Conservation (phyloP, 2,113 vertebrate species). For the Panthera tigris region DNA sequence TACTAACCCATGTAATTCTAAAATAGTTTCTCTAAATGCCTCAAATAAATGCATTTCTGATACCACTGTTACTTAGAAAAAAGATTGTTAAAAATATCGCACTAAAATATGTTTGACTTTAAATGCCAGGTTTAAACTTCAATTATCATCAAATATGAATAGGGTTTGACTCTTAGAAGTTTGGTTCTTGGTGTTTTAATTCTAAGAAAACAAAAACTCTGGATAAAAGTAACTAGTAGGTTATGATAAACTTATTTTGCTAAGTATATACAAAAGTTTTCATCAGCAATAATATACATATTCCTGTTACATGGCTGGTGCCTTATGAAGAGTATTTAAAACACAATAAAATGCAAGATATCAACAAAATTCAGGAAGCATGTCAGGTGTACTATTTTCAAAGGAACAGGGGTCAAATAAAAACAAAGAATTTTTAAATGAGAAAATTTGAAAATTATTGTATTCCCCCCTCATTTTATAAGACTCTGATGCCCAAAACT, state of each 20-base stretch:
- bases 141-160: background rate
- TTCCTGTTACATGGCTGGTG: background rate
- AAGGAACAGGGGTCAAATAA: background rate
- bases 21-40: conserved; percentile 51
- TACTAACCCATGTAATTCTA: conserved; percentile 60
- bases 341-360: background rate
- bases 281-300: background rate
- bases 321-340: background rate
- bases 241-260: background rate
- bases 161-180: background rate
- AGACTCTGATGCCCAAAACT: background rate
- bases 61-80: conserved; percentile 42
- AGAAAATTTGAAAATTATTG: background rate
- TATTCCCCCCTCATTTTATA: background rate
- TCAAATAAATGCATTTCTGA: conserved; percentile 62
- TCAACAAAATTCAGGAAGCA: background rate
- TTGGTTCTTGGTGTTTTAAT: background rate
- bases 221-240: background rate
- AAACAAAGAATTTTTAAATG: background rate
- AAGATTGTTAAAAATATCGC: background rate
- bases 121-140: background rate
- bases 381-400: background rate
- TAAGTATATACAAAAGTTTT: background rate
- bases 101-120: background rate
- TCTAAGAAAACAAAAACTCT: background rate